Evolutionary conservation across 2,888 invertebrate species (phyloP).

Genomic region (Cylindroiulus punctatus): DNA sequence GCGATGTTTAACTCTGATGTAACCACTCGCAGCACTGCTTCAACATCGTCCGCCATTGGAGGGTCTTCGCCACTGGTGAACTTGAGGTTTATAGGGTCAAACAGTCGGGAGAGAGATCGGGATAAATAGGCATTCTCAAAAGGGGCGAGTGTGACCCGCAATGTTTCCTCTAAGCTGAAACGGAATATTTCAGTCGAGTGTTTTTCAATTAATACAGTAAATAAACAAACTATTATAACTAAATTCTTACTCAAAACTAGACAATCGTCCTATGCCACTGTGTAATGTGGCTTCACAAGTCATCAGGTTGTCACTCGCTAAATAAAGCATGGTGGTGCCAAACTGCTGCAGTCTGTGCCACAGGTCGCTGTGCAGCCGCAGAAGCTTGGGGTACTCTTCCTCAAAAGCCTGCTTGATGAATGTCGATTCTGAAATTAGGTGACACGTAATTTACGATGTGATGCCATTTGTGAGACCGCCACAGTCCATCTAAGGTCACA

Average conservation of each 20-base stretch:
- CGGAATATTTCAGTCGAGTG: not conserved
- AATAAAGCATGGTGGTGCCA: constrained; percentile 35
- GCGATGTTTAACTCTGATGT: constrained; percentile 81
- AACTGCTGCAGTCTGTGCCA: constrained; percentile 74
- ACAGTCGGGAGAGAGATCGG: constrained; percentile 81
- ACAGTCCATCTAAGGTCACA: too few relatives aligned
- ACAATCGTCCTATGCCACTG: not conserved
- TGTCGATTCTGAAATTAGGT: constrained; percentile 65
- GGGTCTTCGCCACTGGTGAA: constrained; percentile 74
- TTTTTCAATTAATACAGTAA: not conserved
- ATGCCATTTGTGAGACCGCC: too few relatives aligned
- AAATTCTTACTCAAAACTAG: not conserved
- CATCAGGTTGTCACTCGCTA: not conserved
- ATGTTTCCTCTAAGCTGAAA: constrained; percentile 66
- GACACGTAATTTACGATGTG: too few relatives aligned
- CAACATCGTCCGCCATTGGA: constrained; percentile 81
- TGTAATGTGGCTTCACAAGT: not conserved
- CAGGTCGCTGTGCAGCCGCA: constrained; percentile 83
- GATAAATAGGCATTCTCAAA: constrained; percentile 89
- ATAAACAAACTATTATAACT: not conserved
- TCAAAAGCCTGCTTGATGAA: constrained; percentile 83
- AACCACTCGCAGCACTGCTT: constrained; percentile 70
- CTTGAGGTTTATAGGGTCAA: constrained; percentile 86
- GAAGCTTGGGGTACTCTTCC: constrained; percentile 85
- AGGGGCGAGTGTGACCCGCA: constrained; percentile 71